Evolutionary conservation across 92 coral and sea anemone species (phyloP).

Genomic region (Heteractis magnifica): DNA sequence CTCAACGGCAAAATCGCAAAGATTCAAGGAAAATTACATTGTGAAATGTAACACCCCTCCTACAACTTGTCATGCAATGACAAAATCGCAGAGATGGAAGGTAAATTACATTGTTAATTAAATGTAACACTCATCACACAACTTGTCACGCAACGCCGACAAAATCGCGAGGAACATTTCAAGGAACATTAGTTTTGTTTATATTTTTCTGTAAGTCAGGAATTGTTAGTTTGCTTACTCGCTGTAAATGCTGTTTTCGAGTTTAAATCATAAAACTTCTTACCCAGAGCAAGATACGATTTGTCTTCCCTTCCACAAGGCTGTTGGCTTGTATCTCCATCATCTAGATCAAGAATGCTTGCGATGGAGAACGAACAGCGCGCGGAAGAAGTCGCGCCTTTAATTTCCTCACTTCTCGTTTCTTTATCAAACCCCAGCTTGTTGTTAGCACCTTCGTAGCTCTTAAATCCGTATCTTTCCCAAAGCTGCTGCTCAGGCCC

Average conservation of each 20-base stretch:
- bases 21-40: too few species aligned
- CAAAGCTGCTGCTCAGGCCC: not conserved
- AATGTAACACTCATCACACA: too few species aligned
- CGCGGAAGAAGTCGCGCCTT: not conserved
- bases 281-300: not conserved
- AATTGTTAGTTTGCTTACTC: not conserved
- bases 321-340: constrained; percentile 2
- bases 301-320: not conserved
- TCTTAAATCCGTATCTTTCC: not conserved
- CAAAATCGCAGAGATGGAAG: too few species aligned
- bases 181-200: too few species aligned
- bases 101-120: too few species aligned
- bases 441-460: not conserved
- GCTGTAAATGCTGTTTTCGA: not conserved
- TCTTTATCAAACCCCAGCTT: not conserved
- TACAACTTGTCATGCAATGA: too few species aligned
- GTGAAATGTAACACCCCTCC: too few species aligned
- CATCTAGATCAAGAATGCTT: constrained; percentile 55
- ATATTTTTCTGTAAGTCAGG: too few species aligned
- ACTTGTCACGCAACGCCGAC: too few species aligned
- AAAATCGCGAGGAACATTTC: too few species aligned
- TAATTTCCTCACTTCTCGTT: constrained; percentile 12
- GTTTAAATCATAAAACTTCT: not conserved
- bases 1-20: too few species aligned
- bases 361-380: constrained; percentile 62